A percentile compares a stretch with the other conserved stretches of the same genome.
These are phyloP conservation scores for Pocota personata DNA, from an alignment of 2,888 invertebrate genomes.

Conservation along the genomic window DNA sequence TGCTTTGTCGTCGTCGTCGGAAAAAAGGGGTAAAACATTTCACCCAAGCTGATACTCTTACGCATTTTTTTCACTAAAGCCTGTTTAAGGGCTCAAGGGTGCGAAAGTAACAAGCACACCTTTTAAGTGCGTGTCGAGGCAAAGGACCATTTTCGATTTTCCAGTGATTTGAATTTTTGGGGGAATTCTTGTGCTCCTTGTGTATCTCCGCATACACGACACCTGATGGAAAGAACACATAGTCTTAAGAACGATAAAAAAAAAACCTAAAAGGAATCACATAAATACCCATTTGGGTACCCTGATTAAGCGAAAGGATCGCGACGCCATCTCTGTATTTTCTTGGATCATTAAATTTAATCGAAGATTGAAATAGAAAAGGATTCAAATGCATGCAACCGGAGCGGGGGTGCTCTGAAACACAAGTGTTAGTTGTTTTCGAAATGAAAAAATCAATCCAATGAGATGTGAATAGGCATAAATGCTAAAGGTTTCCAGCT, in stretches of 20 bases:
- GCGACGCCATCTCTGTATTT: constrained; percentile 32
- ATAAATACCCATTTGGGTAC: constrained; percentile 54
- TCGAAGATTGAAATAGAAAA: constrained; percentile 66
- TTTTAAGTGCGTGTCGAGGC: constrained; percentile 57
- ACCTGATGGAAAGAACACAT: constrained; percentile 42
- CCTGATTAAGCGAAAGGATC: constrained; percentile 67
- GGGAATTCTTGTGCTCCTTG: constrained; percentile 4
- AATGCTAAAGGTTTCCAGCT: constrained; percentile 7
- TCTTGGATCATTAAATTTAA: constrained; percentile 69
- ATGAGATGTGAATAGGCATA: constrained; percentile 42
- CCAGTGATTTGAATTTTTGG: constrained; percentile 70
- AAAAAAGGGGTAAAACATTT: constrained; percentile 32
- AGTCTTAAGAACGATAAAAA: background rate
- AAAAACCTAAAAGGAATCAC: constrained; percentile 19
- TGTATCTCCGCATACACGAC: background rate
- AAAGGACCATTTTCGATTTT: constrained; percentile 66
- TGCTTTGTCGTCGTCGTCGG: background rate
- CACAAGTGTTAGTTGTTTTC: constrained; percentile 56
- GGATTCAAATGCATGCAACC: background rate
- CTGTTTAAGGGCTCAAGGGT: constrained; percentile 40
- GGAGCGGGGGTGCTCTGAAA: background rate
- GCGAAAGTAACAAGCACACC: constrained; percentile 56
- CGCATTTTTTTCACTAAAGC: constrained; percentile 4
- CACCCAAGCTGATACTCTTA: background rate
- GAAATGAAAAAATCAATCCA: constrained; percentile 54